These are phyloP conservation scores for Julus scanicus DNA, from an alignment of 2,888 invertebrate genomes.

Conservation along the genomic window DNA sequence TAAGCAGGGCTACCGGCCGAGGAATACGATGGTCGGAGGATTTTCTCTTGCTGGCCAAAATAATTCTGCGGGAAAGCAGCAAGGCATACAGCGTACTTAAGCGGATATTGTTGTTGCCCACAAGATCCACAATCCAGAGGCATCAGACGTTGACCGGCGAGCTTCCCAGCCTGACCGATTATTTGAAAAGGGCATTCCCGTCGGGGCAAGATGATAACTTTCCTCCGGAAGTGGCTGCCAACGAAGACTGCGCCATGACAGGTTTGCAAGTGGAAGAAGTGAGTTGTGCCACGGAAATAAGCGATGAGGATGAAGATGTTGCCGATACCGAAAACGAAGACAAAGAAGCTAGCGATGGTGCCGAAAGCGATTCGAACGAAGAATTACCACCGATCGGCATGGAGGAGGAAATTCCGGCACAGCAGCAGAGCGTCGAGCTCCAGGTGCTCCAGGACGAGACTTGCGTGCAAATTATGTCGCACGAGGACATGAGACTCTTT, in stretches of 20 bases:
- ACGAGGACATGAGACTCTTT: neutral
- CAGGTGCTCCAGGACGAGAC: neutral
- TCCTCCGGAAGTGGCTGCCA: no score
- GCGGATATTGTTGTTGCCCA: slow-evolving; percentile 2
- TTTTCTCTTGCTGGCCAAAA: neutral
- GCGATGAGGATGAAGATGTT: neutral
- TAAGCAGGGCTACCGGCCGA: neutral
- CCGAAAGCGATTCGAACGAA: neutral
- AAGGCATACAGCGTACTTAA: neutral
- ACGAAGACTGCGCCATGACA: neutral
- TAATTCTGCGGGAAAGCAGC: slow-evolving; percentile 10
- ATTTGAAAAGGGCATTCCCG: neutral
- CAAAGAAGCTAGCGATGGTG: neutral
- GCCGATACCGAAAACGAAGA: neutral
- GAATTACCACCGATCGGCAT: neutral
- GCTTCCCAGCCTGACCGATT: neutral
- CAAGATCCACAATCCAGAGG: neutral
- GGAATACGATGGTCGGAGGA: slow-evolving; percentile 25
- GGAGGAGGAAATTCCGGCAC: no score
- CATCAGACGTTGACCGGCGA: neutral
- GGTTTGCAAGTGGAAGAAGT: no score
- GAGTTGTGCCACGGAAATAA: neutral
- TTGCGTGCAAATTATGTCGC: neutral
- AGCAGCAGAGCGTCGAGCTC: neutral
- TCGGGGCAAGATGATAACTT: no score